A percentile compares a stretch with the other conserved stretches of the same genome.
Conservation (phyloP, 1,140 invertebrate species). For the Zeugodacus cucurbitae region DNA sequence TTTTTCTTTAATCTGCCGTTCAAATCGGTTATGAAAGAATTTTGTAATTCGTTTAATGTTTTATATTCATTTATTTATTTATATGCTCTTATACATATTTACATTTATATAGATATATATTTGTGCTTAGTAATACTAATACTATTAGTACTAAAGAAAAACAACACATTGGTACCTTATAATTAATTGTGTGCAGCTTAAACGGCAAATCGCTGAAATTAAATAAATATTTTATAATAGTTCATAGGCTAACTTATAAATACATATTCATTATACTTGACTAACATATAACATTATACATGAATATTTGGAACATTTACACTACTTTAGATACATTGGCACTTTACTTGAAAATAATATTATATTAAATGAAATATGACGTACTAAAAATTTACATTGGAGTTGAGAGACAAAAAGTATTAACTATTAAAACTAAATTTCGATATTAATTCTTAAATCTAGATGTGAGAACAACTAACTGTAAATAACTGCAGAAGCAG, state of each 20-base stretch:
- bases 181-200: slow-evolving; percentile 5
- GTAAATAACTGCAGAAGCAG: too few relatives aligned
- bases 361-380: not conserved
- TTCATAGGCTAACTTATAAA: not conserved
- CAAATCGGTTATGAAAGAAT: too few relatives aligned
- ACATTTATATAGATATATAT: too few relatives aligned
- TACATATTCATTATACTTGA: not conserved
- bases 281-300: not conserved
- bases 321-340: not conserved
- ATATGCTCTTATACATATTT: too few relatives aligned
- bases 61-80: too few relatives aligned
- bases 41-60: too few relatives aligned
- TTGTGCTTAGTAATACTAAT: too few relatives aligned
- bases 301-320: slow-evolving; percentile 8
- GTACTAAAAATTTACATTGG: not conserved
- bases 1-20: too few relatives aligned
- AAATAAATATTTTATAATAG: not conserved
- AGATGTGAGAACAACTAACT: not conserved
- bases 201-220: not conserved
- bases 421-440: not conserved
- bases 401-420: not conserved
- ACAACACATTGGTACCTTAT: slow-evolving; percentile 8
- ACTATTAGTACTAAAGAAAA: not conserved
- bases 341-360: not conserved
- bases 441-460: not conserved